These are phyloP conservation scores for Vultur gryphus DNA, from an alignment of 2,797 vertebrate genomes.

Conservation along the genomic window DNA sequence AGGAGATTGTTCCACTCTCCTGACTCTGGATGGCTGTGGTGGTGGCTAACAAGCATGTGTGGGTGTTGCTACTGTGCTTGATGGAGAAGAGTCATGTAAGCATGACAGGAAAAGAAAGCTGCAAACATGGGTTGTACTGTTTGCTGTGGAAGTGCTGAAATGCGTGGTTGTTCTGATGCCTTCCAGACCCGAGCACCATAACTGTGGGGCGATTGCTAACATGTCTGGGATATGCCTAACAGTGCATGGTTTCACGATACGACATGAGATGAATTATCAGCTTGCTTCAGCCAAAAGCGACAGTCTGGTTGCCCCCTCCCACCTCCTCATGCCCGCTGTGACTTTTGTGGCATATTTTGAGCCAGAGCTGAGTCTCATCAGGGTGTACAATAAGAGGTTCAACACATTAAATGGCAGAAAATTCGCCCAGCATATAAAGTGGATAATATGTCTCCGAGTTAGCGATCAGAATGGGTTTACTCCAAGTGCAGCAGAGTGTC, in stretches of 20 bases:
- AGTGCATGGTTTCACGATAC: neutral
- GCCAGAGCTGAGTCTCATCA: neutral
- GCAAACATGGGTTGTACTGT: neutral
- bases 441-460: neutral
- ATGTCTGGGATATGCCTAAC: neutral
- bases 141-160: neutral
- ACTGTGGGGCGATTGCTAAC: neutral
- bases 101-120: neutral
- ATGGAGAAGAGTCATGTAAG: neutral
- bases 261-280: neutral
- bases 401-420: neutral
- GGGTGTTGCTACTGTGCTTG: neutral
- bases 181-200: neutral
- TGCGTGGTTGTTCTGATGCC: neutral
- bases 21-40: neutral
- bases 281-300: neutral
- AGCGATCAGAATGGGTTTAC: neutral
- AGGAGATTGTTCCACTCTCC: neutral
- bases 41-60: neutral
- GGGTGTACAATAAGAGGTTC: neutral
- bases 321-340: neutral
- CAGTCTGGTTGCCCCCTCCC: neutral
- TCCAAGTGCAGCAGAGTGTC: neutral
- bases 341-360: neutral
- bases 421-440: neutral